These are phyloP conservation scores for Drosophila mimica DNA, from an alignment of 2,888 invertebrate genomes.

Conservation along the genomic window DNA sequence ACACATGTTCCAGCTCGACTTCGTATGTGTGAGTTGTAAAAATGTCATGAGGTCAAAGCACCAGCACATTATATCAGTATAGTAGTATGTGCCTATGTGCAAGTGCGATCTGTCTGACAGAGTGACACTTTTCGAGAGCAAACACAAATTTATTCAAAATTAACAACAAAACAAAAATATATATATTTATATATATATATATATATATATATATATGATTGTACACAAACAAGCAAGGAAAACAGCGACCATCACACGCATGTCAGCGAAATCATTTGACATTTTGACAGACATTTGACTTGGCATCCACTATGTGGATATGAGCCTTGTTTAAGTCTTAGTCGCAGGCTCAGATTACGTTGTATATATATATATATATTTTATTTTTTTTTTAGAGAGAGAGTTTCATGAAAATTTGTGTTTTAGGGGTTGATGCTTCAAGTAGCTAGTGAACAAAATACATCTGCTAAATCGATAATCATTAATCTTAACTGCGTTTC, in stretches of 20 bases:
- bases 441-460: conserved; percentile 25
- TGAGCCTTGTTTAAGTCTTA: conserved; percentile 51
- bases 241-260: conserved; percentile 44
- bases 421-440: conserved; percentile 33
- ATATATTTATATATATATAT: background rate
- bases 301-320: conserved; percentile 15
- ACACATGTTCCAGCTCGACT: conserved; percentile 65
- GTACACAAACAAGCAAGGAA: conserved; percentile 39
- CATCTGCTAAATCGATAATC: conserved; percentile 10
- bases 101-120: conserved; percentile 41
- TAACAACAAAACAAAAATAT: background rate
- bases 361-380: conserved; percentile 3
- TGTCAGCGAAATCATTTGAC: conserved; percentile 77
- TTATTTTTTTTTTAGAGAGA: background rate
- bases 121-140: conserved; percentile 61
- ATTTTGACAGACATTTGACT: conserved; percentile 67
- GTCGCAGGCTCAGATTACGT: conserved; percentile 58
- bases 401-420: conserved; percentile 25
- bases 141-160: conserved; percentile 36
- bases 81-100: conserved; percentile 12
- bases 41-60: conserved; percentile 68
- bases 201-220: conserved; percentile 2
- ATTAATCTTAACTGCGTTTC: background rate
- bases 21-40: conserved; percentile 43
- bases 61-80: conserved; percentile 35